A percentile compares a stretch with the other conserved stretches of the same genome.
phyloP scores from a whole-genome alignment of 2,888 invertebrate species.

The Chloroclysta siterata region DNA sequence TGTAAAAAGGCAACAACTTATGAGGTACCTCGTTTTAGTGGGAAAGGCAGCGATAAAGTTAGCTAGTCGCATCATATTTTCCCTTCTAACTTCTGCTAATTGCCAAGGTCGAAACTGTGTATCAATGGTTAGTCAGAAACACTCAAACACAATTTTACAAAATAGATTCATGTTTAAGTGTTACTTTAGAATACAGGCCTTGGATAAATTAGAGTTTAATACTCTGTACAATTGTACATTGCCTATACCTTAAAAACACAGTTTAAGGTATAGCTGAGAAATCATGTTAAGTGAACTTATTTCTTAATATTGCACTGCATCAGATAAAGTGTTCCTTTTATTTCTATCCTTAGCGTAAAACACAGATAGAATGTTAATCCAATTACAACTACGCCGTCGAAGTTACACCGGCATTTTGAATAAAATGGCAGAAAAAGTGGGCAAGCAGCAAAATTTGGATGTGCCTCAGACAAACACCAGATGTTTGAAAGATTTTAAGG shows the following conservation, averaged over 20 bases:
- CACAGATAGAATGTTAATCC: neutral
- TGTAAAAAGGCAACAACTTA: conserved; percentile 16
- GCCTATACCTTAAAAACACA: too few species aligned
- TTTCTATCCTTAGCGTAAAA: neutral
- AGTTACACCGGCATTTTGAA: too few species aligned
- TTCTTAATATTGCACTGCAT: neutral
- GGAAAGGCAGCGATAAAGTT: neutral
- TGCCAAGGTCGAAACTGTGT: neutral
- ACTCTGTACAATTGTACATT: too few species aligned
- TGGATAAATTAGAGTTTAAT: too few species aligned
- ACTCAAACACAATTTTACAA: neutral
- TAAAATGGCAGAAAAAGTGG: neutral
- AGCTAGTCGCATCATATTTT: neutral
- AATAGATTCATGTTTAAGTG: neutral
- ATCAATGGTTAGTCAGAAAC: neutral
- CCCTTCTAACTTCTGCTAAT: neutral
- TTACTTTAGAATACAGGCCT: too few species aligned
- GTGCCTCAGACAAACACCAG: neutral
- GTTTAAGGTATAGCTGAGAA: neutral
- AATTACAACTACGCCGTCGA: neutral
- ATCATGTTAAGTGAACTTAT: neutral
- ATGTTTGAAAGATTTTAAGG: neutral
- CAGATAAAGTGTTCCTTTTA: neutral
- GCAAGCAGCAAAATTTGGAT: neutral
- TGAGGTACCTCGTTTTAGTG: conserved; percentile 6